A percentile compares a stretch with the other conserved stretches of the same genome.
These are phyloP conservation scores for Nesometra sesokonis DNA, from an alignment of 35 echinoderm and acorn worm genomes.

Conservation along the genomic window DNA sequence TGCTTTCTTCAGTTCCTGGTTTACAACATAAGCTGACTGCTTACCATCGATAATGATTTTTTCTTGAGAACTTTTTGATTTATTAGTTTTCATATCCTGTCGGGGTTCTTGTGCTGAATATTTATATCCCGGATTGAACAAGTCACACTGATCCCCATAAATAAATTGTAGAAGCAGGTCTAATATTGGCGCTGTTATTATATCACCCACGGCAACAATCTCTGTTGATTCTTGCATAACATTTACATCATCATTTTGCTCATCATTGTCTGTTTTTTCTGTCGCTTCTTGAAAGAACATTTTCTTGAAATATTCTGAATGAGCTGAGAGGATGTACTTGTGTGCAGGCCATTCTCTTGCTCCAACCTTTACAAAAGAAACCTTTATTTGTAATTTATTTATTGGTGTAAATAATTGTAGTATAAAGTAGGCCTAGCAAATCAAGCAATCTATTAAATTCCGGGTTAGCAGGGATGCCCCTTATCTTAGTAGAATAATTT, in stretches of 20 bases:
- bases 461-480: too few species aligned
- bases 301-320: constrained; percentile 70
- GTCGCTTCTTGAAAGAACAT: constrained; percentile 11
- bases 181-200: constrained; percentile 3
- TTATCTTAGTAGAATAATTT: too few species aligned
- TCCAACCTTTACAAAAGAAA: constrained; percentile 36
- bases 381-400: too few species aligned
- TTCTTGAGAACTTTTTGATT: neutral
- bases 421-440: too few species aligned
- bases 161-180: constrained; percentile 55
- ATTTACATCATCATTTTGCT: constrained; percentile 4
- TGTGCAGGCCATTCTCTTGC: constrained; percentile 55
- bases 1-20: constrained; percentile 6
- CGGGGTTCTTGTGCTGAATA: neutral
- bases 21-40: constrained; percentile 46
- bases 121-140: constrained; percentile 40
- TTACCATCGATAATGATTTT: constrained; percentile 30
- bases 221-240: neutral
- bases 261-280: neutral
- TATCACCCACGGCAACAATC: constrained; percentile 7
- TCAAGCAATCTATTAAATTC: too few species aligned
- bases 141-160: constrained; percentile 75
- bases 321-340: constrained; percentile 58
- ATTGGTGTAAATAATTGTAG: too few species aligned
- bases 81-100: neutral